phyloP scores from a whole-genome alignment of 2,797 vertebrate genomes.

The Myotis planiceps region DNA sequence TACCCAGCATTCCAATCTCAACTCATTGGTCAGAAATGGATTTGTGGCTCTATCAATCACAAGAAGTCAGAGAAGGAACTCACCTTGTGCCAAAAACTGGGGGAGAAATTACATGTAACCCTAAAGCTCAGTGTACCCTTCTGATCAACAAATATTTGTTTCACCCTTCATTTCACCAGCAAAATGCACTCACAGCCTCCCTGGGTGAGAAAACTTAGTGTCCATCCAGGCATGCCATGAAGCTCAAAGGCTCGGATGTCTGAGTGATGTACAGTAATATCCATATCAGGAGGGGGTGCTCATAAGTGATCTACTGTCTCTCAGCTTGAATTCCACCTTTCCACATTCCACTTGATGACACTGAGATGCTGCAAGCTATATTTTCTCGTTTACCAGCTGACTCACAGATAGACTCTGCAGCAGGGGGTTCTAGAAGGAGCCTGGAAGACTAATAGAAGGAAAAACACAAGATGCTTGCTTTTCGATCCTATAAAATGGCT shows the following conservation, averaged over 20 bases:
- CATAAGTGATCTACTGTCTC: neutral
- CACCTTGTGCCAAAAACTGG: neutral
- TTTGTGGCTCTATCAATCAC: neutral
- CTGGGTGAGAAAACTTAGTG: neutral
- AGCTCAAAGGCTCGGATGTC: neutral
- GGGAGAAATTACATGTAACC: neutral
- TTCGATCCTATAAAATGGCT: neutral
- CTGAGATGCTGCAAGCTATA: neutral
- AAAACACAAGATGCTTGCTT: neutral
- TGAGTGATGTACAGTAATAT: neutral
- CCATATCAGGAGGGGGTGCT: accelerated
- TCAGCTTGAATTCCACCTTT: neutral
- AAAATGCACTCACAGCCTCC: neutral
- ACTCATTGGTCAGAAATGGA: neutral
- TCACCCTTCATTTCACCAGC: neutral
- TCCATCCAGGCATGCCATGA: too few relatives aligned
- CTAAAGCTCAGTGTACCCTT: neutral
- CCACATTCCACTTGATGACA: neutral
- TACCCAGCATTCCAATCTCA: neutral
- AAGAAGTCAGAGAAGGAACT: neutral
- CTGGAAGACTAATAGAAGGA: neutral
- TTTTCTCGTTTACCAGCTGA: neutral
- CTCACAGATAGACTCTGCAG: neutral
- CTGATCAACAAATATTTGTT: neutral
- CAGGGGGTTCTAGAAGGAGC: neutral